Evolutionary conservation across 2,797 vertebrate genomes (phyloP).

Genomic region (Craterocephalus amniculus): DNA sequence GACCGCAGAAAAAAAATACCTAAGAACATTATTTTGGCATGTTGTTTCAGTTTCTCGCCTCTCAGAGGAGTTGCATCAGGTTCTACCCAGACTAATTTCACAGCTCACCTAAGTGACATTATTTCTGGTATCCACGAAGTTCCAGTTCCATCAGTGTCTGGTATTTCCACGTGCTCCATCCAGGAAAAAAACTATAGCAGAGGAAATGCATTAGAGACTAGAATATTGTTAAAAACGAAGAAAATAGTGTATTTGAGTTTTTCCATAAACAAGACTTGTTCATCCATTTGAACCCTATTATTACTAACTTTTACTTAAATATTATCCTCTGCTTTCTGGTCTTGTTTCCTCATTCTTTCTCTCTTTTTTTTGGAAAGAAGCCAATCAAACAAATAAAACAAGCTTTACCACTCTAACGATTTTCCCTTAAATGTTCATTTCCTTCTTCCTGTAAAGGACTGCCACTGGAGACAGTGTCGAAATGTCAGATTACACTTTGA

Average conservation of each 20-base stretch:
- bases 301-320: not conserved
- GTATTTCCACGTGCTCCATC: slow-evolving; percentile 2
- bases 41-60: not conserved
- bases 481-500: not conserved
- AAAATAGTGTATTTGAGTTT: not conserved
- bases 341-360: slow-evolving; percentile 32
- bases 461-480: too few relatives aligned
- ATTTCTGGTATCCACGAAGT: not conserved
- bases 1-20: too few relatives aligned
- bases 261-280: not conserved
- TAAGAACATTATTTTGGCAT: too few relatives aligned
- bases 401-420: slow-evolving; percentile 16
- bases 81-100: not conserved
- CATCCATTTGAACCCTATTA: not conserved
- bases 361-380: not conserved
- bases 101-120: not conserved
- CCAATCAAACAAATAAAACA: slow-evolving; percentile 20
- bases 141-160: not conserved
- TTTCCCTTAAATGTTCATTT: slow-evolving; percentile 37
- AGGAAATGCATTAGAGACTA: not conserved
- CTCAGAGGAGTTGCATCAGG: slow-evolving; percentile 30
- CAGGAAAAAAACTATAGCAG: not conserved
- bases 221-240: not conserved
- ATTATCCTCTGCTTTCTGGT: not conserved
- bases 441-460: slow-evolving; percentile 19